Conservation (phyloP, 2,888 invertebrate species). For the Ennomos quercinarius region DNA sequence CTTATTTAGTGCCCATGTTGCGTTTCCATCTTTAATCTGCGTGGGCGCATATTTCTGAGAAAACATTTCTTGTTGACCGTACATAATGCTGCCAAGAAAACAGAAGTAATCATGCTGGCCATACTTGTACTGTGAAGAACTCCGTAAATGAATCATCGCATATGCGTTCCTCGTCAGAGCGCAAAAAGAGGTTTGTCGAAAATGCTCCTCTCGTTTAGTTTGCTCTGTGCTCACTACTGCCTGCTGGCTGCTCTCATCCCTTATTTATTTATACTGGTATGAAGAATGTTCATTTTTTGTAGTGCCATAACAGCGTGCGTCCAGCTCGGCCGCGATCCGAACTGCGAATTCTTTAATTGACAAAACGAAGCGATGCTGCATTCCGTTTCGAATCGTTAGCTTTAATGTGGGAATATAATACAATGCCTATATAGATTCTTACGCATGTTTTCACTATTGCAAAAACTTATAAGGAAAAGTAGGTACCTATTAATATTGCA, state of each 20-base stretch:
- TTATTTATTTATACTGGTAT: conserved; percentile 84
- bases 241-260: conserved; percentile 76
- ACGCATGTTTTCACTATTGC: conserved; percentile 41
- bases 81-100: conserved; percentile 81
- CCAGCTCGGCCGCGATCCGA: conserved; percentile 59
- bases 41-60: conserved; percentile 83
- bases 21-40: conserved; percentile 83
- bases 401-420: conserved; percentile 72
- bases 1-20: conserved; percentile 82
- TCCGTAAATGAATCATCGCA: conserved; percentile 84
- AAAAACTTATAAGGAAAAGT: conserved; percentile 29
- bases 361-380: conserved; percentile 72
- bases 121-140: conserved; percentile 78
- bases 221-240: conserved; percentile 58
- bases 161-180: conserved; percentile 79
- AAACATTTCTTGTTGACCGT: conserved; percentile 80
- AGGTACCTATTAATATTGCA: not conserved
- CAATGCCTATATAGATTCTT: conserved; percentile 59
- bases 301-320: conserved; percentile 70
- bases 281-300: conserved; percentile 80
- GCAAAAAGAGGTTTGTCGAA: conserved; percentile 84
- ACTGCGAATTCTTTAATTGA: conserved; percentile 80
- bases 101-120: conserved; percentile 82
- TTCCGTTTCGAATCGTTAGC: conserved; percentile 71
- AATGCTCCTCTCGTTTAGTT: conserved; percentile 75